Percentiles rank a stretch among this genome's conserved stretches.
These are phyloP conservation scores for Tetrax tetrax DNA, from an alignment of 2,113 vertebrate genomes.

Conservation along the genomic window DNA sequence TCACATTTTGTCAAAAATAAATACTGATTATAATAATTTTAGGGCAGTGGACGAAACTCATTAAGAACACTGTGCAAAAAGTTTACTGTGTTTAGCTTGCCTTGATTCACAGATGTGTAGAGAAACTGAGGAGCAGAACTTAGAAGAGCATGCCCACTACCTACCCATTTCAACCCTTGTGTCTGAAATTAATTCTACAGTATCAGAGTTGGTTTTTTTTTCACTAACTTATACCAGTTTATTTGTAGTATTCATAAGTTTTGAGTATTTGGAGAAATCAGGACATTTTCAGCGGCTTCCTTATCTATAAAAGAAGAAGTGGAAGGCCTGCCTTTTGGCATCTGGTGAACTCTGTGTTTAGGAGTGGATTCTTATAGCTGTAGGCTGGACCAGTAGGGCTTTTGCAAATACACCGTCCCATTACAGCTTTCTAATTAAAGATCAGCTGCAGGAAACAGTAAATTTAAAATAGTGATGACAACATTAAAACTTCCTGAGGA, in stretches of 20 bases:
- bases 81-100: background rate
- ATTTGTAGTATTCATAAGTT: background rate
- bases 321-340: background rate
- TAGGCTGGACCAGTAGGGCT: background rate
- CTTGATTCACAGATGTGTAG: background rate
- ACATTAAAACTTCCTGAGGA: slow-evolving; percentile 5
- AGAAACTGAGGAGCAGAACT: background rate
- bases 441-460: slow-evolving; percentile 58
- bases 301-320: background rate
- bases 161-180: background rate
- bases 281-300: background rate
- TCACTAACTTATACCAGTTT: background rate
- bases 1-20: background rate
- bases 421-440: slow-evolving; percentile 41
- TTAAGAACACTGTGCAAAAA: background rate
- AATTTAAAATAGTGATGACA: slow-evolving; percentile 32
- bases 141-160: background rate
- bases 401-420: background rate
- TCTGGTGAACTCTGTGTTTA: background rate
- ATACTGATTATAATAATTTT: background rate
- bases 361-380: background rate
- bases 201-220: background rate
- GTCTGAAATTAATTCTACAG: background rate
- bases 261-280: background rate
- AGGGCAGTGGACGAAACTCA: background rate